A percentile compares a stretch with the other conserved stretches of the same genome.
Evolutionary conservation across 2,113 vertebrate species (phyloP).

Genomic region (Chrysochloris asiatica): DNA sequence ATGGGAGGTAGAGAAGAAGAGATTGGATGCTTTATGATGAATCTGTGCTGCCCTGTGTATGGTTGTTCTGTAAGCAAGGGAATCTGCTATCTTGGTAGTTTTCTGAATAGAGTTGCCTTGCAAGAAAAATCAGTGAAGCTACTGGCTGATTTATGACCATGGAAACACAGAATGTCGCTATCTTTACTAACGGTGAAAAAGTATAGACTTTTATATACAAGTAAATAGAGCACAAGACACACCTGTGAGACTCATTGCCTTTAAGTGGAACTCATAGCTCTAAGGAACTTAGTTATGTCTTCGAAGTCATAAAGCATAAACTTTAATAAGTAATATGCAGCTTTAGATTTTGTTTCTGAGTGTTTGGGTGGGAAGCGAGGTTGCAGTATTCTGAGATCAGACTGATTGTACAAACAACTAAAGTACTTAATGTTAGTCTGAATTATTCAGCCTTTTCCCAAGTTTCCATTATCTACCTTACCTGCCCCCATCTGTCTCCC

Average conservation of each 20-base stretch:
- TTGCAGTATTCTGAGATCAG: background rate
- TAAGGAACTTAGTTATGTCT: background rate
- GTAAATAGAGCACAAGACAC: conserved; percentile 24
- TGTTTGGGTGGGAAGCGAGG: background rate
- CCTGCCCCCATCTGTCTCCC: background rate
- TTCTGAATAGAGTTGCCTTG: conserved; percentile 48
- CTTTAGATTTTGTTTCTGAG: background rate
- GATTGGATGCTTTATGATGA: conserved; percentile 21
- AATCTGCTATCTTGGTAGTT: conserved; percentile 39
- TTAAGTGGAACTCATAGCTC: background rate
- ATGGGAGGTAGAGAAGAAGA: conserved; percentile 7
- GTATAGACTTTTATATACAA: conserved; percentile 38
- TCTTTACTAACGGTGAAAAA: conserved; percentile 59
- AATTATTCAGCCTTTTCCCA: background rate
- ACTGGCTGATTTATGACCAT: conserved; percentile 51
- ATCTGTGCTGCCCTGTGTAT: conserved; percentile 11
- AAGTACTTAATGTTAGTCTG: background rate
- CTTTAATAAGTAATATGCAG: background rate
- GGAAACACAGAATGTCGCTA: conserved; percentile 21
- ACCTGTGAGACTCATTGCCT: background rate
- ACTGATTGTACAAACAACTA: background rate
- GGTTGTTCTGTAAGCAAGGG: background rate
- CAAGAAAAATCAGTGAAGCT: conserved; percentile 42
- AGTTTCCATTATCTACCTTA: background rate
- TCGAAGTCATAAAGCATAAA: conserved; percentile 8